These are phyloP conservation scores for Tragelaphus strepsiceros DNA, from an alignment of 2,113 vertebrate genomes.

Conservation along the genomic window DNA sequence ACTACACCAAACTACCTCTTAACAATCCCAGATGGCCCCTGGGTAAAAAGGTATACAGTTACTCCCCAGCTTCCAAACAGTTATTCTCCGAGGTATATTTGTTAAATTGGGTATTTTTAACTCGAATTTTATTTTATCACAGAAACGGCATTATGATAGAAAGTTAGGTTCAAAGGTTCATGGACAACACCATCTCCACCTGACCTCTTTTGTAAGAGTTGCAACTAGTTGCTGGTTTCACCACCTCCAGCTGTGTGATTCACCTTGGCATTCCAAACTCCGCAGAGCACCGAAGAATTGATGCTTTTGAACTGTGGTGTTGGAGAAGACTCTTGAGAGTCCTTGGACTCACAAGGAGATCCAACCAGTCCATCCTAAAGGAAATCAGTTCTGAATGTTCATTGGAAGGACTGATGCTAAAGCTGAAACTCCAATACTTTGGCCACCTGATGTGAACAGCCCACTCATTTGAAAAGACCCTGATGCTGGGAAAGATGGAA, in stretches of 20 bases:
- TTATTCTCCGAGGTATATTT: background rate
- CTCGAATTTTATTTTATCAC: background rate
- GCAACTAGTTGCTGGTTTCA: background rate
- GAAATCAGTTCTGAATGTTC: background rate
- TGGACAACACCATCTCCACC: background rate
- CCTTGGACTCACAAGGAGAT: background rate
- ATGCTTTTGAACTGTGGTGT: background rate
- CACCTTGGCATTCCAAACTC: background rate
- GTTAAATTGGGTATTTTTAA: background rate
- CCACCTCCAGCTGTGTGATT: background rate
- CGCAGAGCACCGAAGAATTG: background rate
- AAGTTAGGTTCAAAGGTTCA: background rate
- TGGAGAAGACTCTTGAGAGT: background rate
- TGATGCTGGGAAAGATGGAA: background rate
- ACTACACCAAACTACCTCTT: background rate
- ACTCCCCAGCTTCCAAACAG: background rate
- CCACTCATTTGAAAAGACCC: background rate
- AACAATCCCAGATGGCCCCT: background rate
- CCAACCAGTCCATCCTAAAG: background rate
- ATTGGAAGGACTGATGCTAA: background rate
- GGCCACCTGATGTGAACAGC: background rate
- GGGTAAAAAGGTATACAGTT: background rate
- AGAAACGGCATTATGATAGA: background rate
- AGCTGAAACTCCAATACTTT: background rate
- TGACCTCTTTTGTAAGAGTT: background rate